phyloP scores from a whole-genome alignment of 2,888 invertebrate genomes.

The Geophilus truncorum region DNA sequence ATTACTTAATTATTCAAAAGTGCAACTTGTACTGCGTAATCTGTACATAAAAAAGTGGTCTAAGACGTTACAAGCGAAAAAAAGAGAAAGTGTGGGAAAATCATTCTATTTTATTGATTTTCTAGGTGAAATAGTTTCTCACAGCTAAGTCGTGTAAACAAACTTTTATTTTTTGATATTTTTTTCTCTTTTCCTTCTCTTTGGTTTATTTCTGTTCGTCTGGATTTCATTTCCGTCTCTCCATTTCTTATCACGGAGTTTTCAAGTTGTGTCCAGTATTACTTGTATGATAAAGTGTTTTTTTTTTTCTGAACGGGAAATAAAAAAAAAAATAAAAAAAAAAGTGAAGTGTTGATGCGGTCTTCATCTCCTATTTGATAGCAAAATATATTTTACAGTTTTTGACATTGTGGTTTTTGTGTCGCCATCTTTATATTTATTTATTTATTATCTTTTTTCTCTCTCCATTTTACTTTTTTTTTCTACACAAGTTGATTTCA shows the following conservation, averaged over 20 bases:
- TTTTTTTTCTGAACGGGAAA: neutral
- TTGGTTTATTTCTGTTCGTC: slow-evolving; percentile 10
- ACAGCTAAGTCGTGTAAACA: slow-evolving; percentile 18
- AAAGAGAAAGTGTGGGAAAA: neutral
- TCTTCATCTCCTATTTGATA: neutral
- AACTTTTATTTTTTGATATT: neutral
- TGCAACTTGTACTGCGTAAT: neutral
- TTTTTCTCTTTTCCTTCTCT: neutral
- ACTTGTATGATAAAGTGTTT: neutral
- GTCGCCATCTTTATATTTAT: neutral
- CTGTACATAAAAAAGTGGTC: neutral
- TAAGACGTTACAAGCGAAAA: neutral
- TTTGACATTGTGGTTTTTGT: slow-evolving; percentile 23
- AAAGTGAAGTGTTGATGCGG: slow-evolving; percentile 19
- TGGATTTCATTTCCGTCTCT: slow-evolving; percentile 24
- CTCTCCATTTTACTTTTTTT: neutral
- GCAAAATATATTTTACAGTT: slow-evolving; percentile 20
- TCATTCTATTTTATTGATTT: slow-evolving; percentile 14
- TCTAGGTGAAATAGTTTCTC: slow-evolving; percentile 12
- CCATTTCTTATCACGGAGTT: neutral
- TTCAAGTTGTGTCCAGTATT: slow-evolving; percentile 1
- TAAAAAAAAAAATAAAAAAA: neutral
- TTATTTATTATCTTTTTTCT: neutral
- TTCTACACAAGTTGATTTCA: neutral
- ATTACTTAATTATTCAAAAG: slow-evolving; percentile 3